Conservation (phyloP, 2,888 invertebrate genomes). For the Torymus texanus region DNA sequence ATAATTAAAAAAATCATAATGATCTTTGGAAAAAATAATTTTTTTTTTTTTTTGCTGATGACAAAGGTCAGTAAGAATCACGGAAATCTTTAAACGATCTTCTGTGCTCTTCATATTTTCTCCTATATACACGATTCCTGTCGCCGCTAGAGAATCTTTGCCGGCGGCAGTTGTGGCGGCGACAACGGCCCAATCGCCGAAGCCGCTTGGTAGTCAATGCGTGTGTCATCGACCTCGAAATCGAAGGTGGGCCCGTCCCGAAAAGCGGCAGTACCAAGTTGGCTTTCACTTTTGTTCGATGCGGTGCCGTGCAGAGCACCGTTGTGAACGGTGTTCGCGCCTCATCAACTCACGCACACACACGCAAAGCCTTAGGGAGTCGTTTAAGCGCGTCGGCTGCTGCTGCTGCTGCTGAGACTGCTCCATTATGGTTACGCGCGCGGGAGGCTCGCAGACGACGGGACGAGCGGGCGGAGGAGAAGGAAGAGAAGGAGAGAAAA, state of each 20-base stretch:
- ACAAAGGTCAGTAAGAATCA: too few species aligned
- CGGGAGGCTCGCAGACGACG: conserved; percentile 15
- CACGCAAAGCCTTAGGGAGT: not conserved
- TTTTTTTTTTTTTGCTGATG: too few species aligned
- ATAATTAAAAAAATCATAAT: too few species aligned
- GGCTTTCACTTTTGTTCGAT: conserved; percentile 71
- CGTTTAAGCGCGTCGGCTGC: not conserved
- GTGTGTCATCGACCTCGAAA: conserved; percentile 70
- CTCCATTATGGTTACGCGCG: conserved; percentile 42
- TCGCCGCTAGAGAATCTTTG: not conserved
- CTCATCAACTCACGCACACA: not conserved
- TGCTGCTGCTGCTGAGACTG: not conserved
- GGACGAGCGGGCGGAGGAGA: conserved; percentile 21
- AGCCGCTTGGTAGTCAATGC: conserved; percentile 1
- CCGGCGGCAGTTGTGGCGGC: not conserved
- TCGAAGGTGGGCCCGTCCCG: conserved; percentile 66
- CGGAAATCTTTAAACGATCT: too few species aligned
- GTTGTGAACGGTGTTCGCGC: conserved; percentile 47
- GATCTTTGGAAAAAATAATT: too few species aligned
- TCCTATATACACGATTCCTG: not conserved
- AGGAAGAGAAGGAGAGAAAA: conserved; percentile 39
- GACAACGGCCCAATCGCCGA: not conserved
- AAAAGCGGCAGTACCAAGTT: conserved; percentile 66
- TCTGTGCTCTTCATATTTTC: too few species aligned
- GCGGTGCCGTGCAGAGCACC: conserved; percentile 44